phyloP scores from a whole-genome alignment of 2,888 invertebrate species.

The Chamaedrilus cognettii region DNA sequence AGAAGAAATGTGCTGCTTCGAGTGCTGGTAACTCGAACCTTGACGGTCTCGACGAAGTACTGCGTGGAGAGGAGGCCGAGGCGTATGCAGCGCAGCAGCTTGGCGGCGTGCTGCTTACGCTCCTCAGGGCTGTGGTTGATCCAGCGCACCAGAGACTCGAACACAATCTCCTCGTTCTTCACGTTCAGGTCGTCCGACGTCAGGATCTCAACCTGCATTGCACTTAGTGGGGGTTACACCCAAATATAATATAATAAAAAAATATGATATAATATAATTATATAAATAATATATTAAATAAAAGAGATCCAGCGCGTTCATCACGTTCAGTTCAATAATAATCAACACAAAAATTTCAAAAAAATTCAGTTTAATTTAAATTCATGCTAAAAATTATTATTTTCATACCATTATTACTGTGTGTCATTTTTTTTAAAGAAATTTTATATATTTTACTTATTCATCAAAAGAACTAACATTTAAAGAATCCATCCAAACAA shows the following conservation, averaged over 20 bases:
- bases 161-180: slow-evolving; percentile 55
- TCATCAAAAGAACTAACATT: too few relatives aligned
- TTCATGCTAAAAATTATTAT: too few relatives aligned
- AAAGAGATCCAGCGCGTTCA: too few relatives aligned
- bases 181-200: slow-evolving; percentile 55
- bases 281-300: not conserved
- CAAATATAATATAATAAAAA: not conserved
- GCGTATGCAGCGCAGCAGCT: slow-evolving; percentile 57
- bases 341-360: too few relatives aligned
- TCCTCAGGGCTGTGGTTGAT: slow-evolving; percentile 75
- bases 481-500: too few relatives aligned
- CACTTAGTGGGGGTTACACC: too few relatives aligned
- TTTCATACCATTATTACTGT: too few relatives aligned
- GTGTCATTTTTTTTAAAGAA: too few relatives aligned
- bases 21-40: slow-evolving; percentile 31
- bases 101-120: slow-evolving; percentile 75
- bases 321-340: too few relatives aligned
- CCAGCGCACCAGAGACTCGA: slow-evolving; percentile 73
- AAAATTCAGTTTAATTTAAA: too few relatives aligned
- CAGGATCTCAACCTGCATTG: slow-evolving; percentile 29
- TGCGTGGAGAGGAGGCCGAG: slow-evolving; percentile 75
- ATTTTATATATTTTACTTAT: too few relatives aligned
- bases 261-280: not conserved
- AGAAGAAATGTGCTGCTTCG: too few relatives aligned
- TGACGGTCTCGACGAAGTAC: slow-evolving; percentile 83